Base-by-base conservation (phyloP, 2,888 invertebrate species). In the Leucozona laternaria region DNA sequence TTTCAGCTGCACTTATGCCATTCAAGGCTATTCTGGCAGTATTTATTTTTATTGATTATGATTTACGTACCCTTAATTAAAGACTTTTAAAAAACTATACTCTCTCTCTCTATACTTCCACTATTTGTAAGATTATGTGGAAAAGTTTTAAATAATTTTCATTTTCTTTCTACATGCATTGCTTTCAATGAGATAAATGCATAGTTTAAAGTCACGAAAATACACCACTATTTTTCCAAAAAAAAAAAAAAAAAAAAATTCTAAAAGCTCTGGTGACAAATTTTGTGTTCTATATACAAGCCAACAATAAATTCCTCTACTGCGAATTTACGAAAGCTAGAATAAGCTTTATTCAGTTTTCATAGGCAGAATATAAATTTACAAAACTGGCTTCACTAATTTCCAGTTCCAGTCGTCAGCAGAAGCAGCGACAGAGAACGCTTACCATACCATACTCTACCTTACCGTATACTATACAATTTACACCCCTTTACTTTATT, bases 351-450 rank as follows among this genome's bases (percentile, higher is more conserved):
- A 71, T 53, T 40, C 13, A n/a, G 48, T 66, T 50, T 31, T 50
- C 71, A 68, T 43, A 37, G 37, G 53, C 68, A 68, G 57, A 71
- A 80, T 85, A 85, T 85, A 85, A 85, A 84, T 76, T 66, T 72
- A 53, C 75, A 76, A 79, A 85, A 68, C 80, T 55, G 60, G 58
- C 60, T 73, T 72, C 40, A 13, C 37, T 71, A 70, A 60, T 62
- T 73, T 85, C 85, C 85, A 85, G 80, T 85, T 85, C 80, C 85
- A 85, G 85, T 80, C 77, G 77, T 57, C 43, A 57, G 40, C 25
- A 55, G 72, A 50, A 68, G 48, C 43, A 72, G n/a, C n/a, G 72
- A 43, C 48, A 62, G 34, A 68, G 77, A 73, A 60, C 72, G 68
- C 66, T 73, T 34, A 31, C 31, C 17, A 66, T 48, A 34, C 48